Evolutionary conservation across 2,888 invertebrate species (phyloP).

Genomic region (Chrysolina haemoptera): DNA sequence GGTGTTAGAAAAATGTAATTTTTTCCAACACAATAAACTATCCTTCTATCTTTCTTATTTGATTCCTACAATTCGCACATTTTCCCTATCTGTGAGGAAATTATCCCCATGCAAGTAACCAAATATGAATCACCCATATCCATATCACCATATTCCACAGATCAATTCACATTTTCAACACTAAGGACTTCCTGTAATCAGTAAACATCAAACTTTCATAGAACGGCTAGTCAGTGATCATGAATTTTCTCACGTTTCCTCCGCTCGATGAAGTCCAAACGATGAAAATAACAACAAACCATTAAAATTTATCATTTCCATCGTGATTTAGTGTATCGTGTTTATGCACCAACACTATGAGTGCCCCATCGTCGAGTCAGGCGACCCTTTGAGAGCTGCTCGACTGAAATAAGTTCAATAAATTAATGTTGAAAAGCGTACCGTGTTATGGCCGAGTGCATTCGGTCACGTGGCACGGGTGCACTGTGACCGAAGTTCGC

Average conservation of each 20-base stretch:
- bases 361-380: conserved; percentile 32
- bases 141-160: no score
- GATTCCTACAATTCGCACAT: no score
- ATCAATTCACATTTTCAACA: no score
- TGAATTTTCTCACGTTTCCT: conserved; percentile 45
- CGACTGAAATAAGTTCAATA: conserved; percentile 54
- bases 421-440: conserved; percentile 52
- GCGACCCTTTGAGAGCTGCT: conserved; percentile 39
- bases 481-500: conserved; percentile 20
- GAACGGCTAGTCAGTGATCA: not conserved
- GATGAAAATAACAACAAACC: conserved; percentile 54
- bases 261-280: conserved; percentile 28
- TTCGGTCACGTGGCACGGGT: conserved; percentile 45
- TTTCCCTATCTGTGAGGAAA: no score
- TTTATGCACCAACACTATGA: conserved; percentile 40
- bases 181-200: no score
- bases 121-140: no score
- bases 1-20: no score
- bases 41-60: no score
- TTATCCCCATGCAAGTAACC: no score
- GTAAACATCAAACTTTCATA: not conserved
- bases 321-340: conserved; percentile 50
- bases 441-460: conserved; percentile 39
- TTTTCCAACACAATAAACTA: no score
- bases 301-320: conserved; percentile 55